Evolutionary conservation across 2,113 vertebrate species (phyloP).

Genomic region (Spilogale gracilis): DNA sequence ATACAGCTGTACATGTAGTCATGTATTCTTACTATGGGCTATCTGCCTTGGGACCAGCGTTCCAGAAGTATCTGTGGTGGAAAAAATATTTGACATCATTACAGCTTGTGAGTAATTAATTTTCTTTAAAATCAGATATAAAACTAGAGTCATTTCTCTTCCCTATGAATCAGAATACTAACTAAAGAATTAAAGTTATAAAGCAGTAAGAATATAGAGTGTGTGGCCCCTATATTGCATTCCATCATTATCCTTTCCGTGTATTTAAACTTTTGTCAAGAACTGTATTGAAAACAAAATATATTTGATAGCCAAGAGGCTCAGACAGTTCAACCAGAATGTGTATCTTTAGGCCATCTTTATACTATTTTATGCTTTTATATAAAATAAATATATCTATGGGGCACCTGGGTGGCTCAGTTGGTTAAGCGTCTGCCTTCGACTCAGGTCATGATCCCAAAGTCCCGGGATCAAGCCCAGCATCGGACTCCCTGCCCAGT

Average conservation of each 20-base stretch:
- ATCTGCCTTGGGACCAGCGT: constrained; percentile 94
- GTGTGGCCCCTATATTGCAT: background rate
- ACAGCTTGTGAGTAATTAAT: constrained; percentile 93
- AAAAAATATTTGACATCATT: constrained; percentile 98
- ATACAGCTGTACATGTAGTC: constrained; percentile 95
- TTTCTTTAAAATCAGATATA: constrained; percentile 40
- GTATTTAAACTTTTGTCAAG: background rate
- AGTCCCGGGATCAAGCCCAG: too few relatives aligned
- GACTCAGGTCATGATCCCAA: too few relatives aligned
- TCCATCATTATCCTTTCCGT: background rate
- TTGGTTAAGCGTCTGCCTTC: too few relatives aligned
- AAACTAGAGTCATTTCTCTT: constrained; percentile 23
- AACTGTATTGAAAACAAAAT: constrained; percentile 29
- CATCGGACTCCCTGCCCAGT: too few relatives aligned
- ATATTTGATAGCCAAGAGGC: background rate
- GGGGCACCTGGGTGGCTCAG: too few relatives aligned
- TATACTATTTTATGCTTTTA: background rate
- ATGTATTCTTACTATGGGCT: constrained; percentile 98
- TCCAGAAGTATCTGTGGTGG: constrained; percentile 98
- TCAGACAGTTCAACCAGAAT: background rate
- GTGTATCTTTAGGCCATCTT: background rate
- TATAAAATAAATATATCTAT: constrained; percentile 17
- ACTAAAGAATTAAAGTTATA: background rate
- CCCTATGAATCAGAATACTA: background rate
- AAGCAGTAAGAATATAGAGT: background rate